Conservation (phyloP, 2,888 invertebrate species). For the Pseudolycoriella hygida region DNA sequence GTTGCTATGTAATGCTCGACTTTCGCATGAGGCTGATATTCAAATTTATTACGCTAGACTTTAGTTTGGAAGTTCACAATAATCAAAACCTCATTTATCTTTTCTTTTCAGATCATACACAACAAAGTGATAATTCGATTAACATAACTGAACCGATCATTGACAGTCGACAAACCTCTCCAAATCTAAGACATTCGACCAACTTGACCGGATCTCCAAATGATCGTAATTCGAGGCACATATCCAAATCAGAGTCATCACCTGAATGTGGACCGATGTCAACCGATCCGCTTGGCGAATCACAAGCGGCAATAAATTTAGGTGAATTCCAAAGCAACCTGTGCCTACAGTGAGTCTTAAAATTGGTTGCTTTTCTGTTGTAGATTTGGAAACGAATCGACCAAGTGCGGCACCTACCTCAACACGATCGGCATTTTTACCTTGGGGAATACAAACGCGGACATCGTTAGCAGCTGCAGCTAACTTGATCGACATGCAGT, state of each 20-base stretch:
- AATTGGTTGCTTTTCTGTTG: too few species aligned
- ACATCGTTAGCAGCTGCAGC: conserved; percentile 23
- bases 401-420: conserved; percentile 15
- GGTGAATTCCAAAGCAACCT: neutral
- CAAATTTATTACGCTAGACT: too few species aligned
- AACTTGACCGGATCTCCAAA: neutral
- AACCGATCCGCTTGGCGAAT: conserved; percentile 6
- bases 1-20: too few species aligned
- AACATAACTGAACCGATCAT: too few species aligned
- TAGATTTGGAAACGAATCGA: neutral
- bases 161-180: conserved; percentile 4
- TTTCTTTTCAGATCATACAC: too few species aligned
- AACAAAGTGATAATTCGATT: too few species aligned
- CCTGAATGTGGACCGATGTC: conserved; percentile 8
- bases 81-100: too few species aligned
- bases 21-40: too few species aligned
- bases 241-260: conserved; percentile 6
- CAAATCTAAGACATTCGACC: conserved; percentile 4
- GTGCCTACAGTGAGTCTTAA: too few species aligned
- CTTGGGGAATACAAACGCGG: conserved; percentile 53
- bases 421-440: conserved; percentile 44
- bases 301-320: conserved; percentile 5
- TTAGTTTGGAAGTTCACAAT: too few species aligned
- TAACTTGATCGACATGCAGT: conserved; percentile 17
- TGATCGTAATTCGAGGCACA: conserved; percentile 11